phyloP scores from a whole-genome alignment of 2,888 invertebrate species.

The Andrena bucephala region DNA sequence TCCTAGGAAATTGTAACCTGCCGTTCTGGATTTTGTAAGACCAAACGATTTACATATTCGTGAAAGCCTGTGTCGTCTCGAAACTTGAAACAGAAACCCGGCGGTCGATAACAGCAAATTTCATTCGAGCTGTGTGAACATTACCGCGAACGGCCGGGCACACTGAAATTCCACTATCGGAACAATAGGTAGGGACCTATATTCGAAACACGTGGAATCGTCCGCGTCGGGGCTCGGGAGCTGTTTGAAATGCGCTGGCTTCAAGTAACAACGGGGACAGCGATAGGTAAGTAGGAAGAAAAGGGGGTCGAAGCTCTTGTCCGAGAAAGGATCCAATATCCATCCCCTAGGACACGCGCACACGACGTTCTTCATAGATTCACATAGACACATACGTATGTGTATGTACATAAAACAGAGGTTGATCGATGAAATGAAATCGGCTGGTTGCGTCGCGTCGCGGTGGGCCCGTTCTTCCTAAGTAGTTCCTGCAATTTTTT shows the following conservation, averaged over 20 bases:
- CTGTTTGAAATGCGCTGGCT: slow-evolving; percentile 15
- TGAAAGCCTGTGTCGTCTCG: too few relatives aligned
- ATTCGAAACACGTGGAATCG: too few relatives aligned
- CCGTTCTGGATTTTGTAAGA: too few relatives aligned
- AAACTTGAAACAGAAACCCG: too few relatives aligned
- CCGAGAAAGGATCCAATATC: slow-evolving; percentile 62
- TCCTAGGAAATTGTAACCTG: too few relatives aligned
- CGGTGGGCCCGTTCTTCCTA: slow-evolving; percentile 23
- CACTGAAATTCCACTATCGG: not conserved
- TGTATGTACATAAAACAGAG: slow-evolving; percentile 7
- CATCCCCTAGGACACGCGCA: slow-evolving; percentile 77
- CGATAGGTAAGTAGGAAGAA: not conserved
- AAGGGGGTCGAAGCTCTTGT: slow-evolving; percentile 69
- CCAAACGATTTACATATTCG: too few relatives aligned
- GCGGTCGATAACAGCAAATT: too few relatives aligned
- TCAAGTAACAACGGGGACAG: slow-evolving; percentile 29
- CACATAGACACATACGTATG: slow-evolving; percentile 31
- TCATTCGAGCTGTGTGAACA: too few relatives aligned
- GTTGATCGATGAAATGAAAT: slow-evolving; percentile 81
- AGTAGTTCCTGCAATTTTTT: slow-evolving; percentile 37
- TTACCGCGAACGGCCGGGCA: not conserved
- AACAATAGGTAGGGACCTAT: too few relatives aligned
- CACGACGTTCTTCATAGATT: slow-evolving; percentile 82
- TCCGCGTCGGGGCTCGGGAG: not conserved
- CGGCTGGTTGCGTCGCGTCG: slow-evolving; percentile 24